Percentiles rank a stretch among this genome's conserved stretches.
Conservation (phyloP, 2,888 invertebrate genomes). For the Heliconius erato region DNA sequence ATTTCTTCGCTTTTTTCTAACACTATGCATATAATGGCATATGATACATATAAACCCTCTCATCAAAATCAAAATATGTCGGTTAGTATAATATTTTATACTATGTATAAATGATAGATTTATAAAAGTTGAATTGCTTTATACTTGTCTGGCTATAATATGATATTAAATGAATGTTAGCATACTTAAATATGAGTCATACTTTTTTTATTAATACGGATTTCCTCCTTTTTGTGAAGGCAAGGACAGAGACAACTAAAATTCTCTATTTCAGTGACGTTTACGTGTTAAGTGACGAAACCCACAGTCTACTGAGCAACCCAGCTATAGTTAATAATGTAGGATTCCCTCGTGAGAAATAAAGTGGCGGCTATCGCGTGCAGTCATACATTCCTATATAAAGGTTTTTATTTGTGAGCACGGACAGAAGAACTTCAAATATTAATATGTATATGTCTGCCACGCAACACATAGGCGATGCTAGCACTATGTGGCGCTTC, state of each 20-base stretch:
- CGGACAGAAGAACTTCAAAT: background rate
- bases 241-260: background rate
- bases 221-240: background rate
- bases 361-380: background rate
- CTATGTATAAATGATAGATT: too few relatives aligned
- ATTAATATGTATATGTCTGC: background rate
- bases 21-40: too few relatives aligned
- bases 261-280: background rate
- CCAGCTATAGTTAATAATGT: background rate
- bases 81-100: too few relatives aligned
- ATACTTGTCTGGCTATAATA: background rate
- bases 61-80: too few relatives aligned
- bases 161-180: background rate
- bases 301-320: background rate
- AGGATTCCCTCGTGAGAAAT: background rate
- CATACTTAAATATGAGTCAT: constrained; percentile 7
- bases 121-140: background rate
- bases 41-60: too few relatives aligned
- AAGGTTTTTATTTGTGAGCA: background rate
- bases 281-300: background rate
- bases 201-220: background rate
- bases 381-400: background rate
- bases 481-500: too few relatives aligned
- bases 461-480: too few relatives aligned
- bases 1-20: background rate